These are phyloP conservation scores for Chlorocebus sabaeus DNA, from an alignment of 2,113 vertebrate genomes.

Conservation along the genomic window DNA sequence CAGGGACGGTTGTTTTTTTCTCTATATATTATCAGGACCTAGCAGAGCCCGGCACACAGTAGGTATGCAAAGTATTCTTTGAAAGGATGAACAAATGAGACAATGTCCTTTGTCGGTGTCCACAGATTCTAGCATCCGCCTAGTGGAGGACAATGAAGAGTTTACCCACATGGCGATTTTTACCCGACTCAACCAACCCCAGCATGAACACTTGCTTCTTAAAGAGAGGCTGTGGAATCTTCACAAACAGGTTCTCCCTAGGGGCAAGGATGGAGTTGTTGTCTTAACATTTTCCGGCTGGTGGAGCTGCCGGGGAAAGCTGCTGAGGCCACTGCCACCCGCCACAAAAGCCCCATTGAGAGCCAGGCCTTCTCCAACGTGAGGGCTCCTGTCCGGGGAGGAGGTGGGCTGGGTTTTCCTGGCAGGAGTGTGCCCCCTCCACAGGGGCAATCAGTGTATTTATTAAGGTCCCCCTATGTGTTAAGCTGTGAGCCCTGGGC, in stretches of 20 bases:
- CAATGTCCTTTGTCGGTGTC: rapidly evolving
- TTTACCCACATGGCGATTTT: background rate
- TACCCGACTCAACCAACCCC: background rate
- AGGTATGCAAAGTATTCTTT: background rate
- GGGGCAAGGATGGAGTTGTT: background rate
- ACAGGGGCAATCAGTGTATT: background rate
- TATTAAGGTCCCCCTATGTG: background rate
- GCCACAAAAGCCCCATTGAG: background rate
- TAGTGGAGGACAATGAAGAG: background rate
- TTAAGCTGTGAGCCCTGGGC: background rate
- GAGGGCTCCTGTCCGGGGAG: background rate
- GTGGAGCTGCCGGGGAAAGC: background rate
- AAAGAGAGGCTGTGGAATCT: background rate
- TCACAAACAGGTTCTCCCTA: background rate
- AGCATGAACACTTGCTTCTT: background rate
- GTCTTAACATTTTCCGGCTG: conserved; percentile 35
- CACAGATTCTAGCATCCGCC: too few relatives aligned
- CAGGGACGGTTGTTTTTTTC: background rate
- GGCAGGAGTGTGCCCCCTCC: background rate
- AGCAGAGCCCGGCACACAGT: too few relatives aligned
- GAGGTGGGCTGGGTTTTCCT: too few relatives aligned
- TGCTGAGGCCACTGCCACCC: background rate
- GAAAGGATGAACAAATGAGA: too few relatives aligned
- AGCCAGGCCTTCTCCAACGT: background rate
- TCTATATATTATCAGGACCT: background rate